phyloP scores from a whole-genome alignment of 23 tunicate species.

The Trididemnum clinides region DNA sequence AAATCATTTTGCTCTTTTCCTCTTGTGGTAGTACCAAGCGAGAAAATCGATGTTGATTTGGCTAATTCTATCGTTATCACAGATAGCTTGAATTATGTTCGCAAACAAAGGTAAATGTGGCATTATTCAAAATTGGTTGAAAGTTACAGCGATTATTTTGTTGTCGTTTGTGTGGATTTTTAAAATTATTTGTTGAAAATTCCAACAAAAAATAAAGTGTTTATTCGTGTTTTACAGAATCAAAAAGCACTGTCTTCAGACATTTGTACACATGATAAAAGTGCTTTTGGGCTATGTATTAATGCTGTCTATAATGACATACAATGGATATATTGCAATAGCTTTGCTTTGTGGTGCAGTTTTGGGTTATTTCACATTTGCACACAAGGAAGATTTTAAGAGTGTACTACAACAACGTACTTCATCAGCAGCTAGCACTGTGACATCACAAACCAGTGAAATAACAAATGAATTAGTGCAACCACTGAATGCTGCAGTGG shows the following conservation, averaged over 20 bases:
- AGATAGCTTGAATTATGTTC: constrained; percentile 51
- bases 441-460: background rate
- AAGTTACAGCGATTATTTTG: too few relatives aligned
- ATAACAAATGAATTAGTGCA: background rate
- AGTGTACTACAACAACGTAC: background rate
- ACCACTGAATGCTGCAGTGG: too few relatives aligned
- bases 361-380: constrained; percentile 72
- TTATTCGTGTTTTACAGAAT: constrained; percentile 37
- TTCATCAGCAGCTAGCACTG: background rate
- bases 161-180: too few relatives aligned
- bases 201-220: too few relatives aligned
- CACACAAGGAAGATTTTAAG: constrained; percentile 29
- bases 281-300: constrained; percentile 49
- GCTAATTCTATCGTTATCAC: constrained; percentile 11
- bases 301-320: constrained; percentile 84
- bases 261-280: constrained; percentile 51
- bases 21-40: background rate
- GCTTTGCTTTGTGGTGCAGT: constrained; percentile 58
- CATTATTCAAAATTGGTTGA: background rate
- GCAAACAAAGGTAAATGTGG: constrained; percentile 26
- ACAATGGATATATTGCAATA: constrained; percentile 65
- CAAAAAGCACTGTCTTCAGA: constrained; percentile 74
- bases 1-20: constrained; percentile 28
- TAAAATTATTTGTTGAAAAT: too few relatives aligned
- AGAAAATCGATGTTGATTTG: background rate